A percentile compares a stretch with the other conserved stretches of the same genome.
phyloP scores from a whole-genome alignment of 2,888 invertebrate species.

The Trichopria drosophilae region DNA sequence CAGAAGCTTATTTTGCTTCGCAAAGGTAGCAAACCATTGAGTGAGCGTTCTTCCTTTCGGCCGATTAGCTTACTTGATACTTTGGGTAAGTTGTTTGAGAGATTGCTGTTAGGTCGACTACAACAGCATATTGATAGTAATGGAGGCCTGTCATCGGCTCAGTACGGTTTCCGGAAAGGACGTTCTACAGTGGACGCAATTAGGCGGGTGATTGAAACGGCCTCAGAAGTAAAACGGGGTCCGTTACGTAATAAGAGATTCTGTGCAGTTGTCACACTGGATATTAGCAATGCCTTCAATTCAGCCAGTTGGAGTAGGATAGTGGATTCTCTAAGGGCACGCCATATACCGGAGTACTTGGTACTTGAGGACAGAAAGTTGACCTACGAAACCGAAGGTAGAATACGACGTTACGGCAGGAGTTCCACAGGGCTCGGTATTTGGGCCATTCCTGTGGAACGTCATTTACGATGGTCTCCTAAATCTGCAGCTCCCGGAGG shows the following conservation, averaged over 20 bases:
- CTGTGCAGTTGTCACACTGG: conserved; percentile 18
- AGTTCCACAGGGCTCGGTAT: no score
- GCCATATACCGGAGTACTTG: conserved; percentile 8
- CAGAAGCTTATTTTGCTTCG: conserved; percentile 9
- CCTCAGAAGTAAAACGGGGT: conserved; percentile 3
- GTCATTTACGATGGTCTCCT: conserved; percentile 11
- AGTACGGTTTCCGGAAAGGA: conserved; percentile 26
- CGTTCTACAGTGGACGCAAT: conserved; percentile 27
- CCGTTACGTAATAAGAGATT: conserved; percentile 8
- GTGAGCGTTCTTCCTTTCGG: conserved; percentile 20
- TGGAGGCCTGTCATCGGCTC: conserved; percentile 15
- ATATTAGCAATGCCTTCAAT: no score
- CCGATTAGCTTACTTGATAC: conserved; percentile 16
- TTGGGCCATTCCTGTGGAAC: no score
- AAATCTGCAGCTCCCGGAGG: neutral
- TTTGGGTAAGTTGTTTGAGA: conserved; percentile 13
- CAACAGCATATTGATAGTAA: conserved; percentile 10
- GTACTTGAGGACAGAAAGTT: conserved; percentile 10
- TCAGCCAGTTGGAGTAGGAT: conserved; percentile 13
- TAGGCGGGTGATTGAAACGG: conserved; percentile 2
- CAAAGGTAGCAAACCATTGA: conserved; percentile 5
- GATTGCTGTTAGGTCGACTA: conserved; percentile 12
- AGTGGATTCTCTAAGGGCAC: neutral
- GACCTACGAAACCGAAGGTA: conserved; percentile 13
- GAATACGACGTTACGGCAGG: no score